Conservation (phyloP, 2,888 invertebrate genomes). For the Platycheirus rosarum region DNA sequence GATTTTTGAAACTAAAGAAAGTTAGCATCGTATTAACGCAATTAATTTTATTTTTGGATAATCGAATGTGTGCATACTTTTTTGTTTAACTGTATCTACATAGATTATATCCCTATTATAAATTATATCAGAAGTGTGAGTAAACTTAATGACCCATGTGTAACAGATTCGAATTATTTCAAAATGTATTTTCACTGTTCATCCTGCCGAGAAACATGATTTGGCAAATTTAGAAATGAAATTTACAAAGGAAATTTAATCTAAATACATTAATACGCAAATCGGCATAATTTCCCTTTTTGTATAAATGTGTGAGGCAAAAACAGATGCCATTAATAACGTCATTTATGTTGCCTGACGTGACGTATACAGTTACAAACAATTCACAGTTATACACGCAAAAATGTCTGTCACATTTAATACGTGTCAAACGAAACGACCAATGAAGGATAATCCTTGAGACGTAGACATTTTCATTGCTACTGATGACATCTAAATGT, state of each 20-base stretch:
- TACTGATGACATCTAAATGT: conserved; percentile 20
- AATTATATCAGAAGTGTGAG: too few species aligned
- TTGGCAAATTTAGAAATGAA: conserved; percentile 29
- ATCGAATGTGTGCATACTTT: too few species aligned
- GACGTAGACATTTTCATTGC: conserved; percentile 33
- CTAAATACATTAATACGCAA: conserved; percentile 42
- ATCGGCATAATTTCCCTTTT: conserved; percentile 28
- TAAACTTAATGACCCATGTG: background rate
- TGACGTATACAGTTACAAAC: background rate
- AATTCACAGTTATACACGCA: background rate
- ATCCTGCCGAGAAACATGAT: conserved; percentile 13
- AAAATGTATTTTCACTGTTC: background rate
- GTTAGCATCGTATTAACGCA: too few species aligned
- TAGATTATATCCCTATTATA: too few species aligned
- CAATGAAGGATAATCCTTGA: conserved; percentile 37
- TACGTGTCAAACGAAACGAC: conserved; percentile 16
- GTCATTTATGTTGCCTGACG: conserved; percentile 7
- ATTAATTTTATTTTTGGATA: too few species aligned
- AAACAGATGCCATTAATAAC: conserved; percentile 10
- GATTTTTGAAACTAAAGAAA: too few species aligned
- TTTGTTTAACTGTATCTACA: background rate
- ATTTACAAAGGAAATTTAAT: conserved; percentile 26
- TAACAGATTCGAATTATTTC: background rate
- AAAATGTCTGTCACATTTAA: conserved; percentile 33
- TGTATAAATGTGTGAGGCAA: background rate